phyloP scores from a whole-genome alignment of 1,140 invertebrate species.

The Pogonomyrmex californicus region DNA sequence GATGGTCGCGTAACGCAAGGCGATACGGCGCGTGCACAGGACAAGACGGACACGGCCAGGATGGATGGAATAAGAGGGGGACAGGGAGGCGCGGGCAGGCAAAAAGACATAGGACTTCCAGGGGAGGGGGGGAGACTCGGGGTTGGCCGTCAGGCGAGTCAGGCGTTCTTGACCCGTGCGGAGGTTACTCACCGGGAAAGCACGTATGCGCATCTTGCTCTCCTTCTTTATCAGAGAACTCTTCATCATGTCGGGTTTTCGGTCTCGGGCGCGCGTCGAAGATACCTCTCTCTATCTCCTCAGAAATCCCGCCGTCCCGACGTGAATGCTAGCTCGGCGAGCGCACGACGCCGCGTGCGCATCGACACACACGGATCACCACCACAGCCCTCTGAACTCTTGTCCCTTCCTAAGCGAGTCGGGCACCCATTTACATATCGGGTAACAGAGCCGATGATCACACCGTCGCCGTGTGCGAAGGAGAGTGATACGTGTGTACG shows the following conservation, averaged over 20 bases:
- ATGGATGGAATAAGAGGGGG: neutral
- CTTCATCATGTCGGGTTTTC: constrained; percentile 89
- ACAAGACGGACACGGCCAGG: neutral
- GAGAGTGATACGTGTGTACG: neutral
- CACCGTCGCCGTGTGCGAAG: neutral
- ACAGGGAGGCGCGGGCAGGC: neutral
- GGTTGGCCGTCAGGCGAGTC: too few species aligned
- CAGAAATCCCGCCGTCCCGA: constrained; percentile 52
- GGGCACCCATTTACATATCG: constrained; percentile 60
- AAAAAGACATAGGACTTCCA: neutral
- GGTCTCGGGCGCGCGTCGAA: constrained; percentile 23
- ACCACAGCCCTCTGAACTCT: neutral
- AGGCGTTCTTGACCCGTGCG: neutral
- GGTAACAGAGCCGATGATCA: constrained; percentile 63
- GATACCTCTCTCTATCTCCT: constrained; percentile 25
- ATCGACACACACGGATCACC: constrained; percentile 62
- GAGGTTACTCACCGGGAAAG: constrained; percentile 95
- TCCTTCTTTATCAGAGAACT: constrained; percentile 94
- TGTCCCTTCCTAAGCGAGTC: constrained; percentile 50
- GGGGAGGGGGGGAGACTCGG: too few species aligned
- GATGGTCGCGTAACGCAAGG: neutral
- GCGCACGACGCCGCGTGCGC: constrained; percentile 68
- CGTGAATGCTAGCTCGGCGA: constrained; percentile 54
- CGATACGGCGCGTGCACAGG: neutral
- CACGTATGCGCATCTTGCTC: constrained; percentile 98